Evolutionary conservation across 2,888 invertebrate species (phyloP), one percentile per base, ranked within the genome.

Genomic region (Sialis fuliginosa): DNA sequence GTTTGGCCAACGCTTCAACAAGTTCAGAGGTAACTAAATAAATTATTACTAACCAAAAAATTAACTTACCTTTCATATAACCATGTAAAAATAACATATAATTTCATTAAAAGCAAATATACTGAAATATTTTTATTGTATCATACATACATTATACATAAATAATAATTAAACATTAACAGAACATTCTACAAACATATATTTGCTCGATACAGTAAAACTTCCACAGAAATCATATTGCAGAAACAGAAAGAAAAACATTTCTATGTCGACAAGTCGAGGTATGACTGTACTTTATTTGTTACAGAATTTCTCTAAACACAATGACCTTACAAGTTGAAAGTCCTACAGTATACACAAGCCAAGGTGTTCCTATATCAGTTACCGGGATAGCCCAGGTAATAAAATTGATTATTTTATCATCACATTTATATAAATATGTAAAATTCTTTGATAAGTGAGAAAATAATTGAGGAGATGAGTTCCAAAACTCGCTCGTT

Each of bases 311-410:
- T 62, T 92, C 92, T 6, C 71, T 96, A 55, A 96, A 95, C 66
- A 95, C 95, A 1, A 95, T 96, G 92, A 96, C 95, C 2, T 75
- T 96, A 46, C 88, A 90, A 66, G 93, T 96, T 47, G 91, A 93
- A 64, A 91, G 91, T 57, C 90, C 91, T 6, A 90, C 89, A 46
- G 95, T 96, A 6, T 95, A 95, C 65, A 95, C 95, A 40, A 87
- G 88, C 59, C 91, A 93, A 67, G 95, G 95, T 47, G 95, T 96
- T 31, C 92, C 95, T 13, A 92, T 96, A 62, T 92, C 93, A 30
- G 95, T 96, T 34, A 95, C 93, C 33, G 95, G 95, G 52, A 93
- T 96, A 57, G 96, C 96, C 46, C 95, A 96, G 79, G 93, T 92
- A 22, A 22, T 22, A 22, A 22, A 22, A 22, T 22, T 22, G 22